These are phyloP conservation scores for Trachelus iudaicus DNA, from an alignment of 2,888 invertebrate species.

Conservation along the genomic window DNA sequence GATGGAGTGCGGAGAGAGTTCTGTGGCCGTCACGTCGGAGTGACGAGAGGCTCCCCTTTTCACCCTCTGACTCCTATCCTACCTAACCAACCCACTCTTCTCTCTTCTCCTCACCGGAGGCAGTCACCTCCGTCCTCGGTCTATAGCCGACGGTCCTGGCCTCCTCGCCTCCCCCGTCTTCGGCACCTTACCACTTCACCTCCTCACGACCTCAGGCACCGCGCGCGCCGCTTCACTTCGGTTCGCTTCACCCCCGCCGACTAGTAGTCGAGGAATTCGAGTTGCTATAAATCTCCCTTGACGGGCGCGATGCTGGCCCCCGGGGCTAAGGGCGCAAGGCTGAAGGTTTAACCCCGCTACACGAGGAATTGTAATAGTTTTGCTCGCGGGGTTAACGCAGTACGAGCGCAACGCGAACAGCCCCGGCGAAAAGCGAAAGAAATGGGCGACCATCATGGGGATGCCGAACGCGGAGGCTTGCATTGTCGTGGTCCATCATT, in stretches of 20 bases:
- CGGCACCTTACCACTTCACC: neutral
- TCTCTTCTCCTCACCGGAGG: constrained; percentile 8
- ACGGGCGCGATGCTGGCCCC: constrained; percentile 62
- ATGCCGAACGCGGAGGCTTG: neutral
- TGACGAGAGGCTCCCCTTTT: constrained; percentile 50
- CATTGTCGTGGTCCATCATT: neutral
- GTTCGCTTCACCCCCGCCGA: constrained; percentile 44
- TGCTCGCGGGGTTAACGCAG: constrained; percentile 49
- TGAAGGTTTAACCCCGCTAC: constrained; percentile 36
- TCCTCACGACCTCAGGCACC: constrained; percentile 4
- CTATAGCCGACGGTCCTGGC: constrained; percentile 33
- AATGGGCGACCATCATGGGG: neutral
- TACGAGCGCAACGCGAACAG: constrained; percentile 14
- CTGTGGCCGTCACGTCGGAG: constrained; percentile 54
- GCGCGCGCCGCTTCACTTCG: constrained; percentile 26
- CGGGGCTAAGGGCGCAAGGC: constrained; percentile 40
- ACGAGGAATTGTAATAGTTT: constrained; percentile 62
- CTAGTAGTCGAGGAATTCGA: constrained; percentile 66
- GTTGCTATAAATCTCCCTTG: constrained; percentile 66
- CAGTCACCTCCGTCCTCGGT: constrained; percentile 34
- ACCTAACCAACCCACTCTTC: constrained; percentile 23
- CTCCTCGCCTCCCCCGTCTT: constrained; percentile 24
- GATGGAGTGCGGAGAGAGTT: constrained; percentile 48
- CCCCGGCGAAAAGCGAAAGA: constrained; percentile 8
- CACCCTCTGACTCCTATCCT: constrained; percentile 17